Conservation (phyloP, 2,888 invertebrate genomes). For the Acanthosoma haemorrhoidale region DNA sequence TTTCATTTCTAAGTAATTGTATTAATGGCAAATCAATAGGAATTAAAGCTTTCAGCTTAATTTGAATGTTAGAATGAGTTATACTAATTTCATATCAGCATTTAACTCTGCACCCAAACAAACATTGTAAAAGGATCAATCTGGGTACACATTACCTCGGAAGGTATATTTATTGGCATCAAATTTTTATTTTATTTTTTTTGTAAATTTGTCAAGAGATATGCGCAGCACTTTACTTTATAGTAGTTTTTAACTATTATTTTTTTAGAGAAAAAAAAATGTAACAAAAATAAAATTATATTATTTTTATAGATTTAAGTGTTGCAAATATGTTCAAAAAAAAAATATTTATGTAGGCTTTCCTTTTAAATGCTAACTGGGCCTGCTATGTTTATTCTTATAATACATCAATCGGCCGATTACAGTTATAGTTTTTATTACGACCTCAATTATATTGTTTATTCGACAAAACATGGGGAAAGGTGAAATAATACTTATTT, state of each 20-base stretch:
- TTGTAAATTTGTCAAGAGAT: background rate
- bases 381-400: slow-evolving; percentile 16
- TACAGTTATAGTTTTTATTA: slow-evolving; percentile 21
- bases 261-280: background rate
- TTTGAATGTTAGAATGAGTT: background rate
- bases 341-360: background rate
- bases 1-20: background rate
- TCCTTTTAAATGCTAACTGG: slow-evolving; percentile 12
- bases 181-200: background rate
- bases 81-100: background rate
- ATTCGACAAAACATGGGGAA: slow-evolving; percentile 30
- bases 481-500: slow-evolving; percentile 35
- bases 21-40: background rate
- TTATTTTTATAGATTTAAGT: slow-evolving; percentile 30
- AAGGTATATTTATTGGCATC: background rate
- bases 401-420: slow-evolving; percentile 25
- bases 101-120: background rate
- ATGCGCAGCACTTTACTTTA: background rate
- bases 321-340: background rate
- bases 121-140: background rate
- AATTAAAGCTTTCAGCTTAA: background rate
- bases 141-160: background rate
- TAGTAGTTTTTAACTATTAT: background rate
- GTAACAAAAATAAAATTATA: slow-evolving; percentile 2
- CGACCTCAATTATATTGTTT: slow-evolving; percentile 33